Evolutionary conservation across 2,888 invertebrate genomes (phyloP).

Genomic region (Microdon myrmicae): DNA sequence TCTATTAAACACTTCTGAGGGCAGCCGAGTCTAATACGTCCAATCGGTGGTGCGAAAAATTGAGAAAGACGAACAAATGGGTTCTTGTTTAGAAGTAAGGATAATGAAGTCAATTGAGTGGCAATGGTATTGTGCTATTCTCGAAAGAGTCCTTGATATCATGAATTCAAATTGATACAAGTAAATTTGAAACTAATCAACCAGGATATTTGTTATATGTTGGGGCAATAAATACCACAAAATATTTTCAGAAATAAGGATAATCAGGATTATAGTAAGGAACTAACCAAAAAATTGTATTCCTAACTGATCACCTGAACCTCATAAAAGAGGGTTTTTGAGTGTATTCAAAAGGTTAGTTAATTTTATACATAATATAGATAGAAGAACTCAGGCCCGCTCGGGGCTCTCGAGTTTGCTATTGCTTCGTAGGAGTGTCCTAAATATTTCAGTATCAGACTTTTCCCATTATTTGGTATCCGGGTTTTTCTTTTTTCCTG

Average conservation of each 20-base stretch:
- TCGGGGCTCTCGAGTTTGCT: no score
- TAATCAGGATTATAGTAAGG: constrained; percentile 20
- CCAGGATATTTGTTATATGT: background rate
- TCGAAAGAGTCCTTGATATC: constrained; percentile 6
- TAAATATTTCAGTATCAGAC: no score
- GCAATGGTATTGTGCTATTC: constrained; percentile 12
- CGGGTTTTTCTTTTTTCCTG: no score
- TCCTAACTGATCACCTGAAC: background rate
- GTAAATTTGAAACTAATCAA: constrained; percentile 21
- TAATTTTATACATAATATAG: no score
- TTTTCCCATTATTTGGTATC: no score
- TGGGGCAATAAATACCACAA: constrained; percentile 8
- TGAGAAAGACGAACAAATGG: constrained; percentile 3
- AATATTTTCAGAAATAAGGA: constrained; percentile 35
- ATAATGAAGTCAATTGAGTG: constrained; percentile 49
- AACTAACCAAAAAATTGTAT: background rate
- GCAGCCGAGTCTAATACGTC: constrained; percentile 24
- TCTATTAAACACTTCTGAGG: constrained; percentile 43
- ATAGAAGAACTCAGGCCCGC: no score
- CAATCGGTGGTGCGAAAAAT: constrained; percentile 29
- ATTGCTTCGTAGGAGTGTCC: no score
- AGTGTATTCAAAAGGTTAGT: no score
- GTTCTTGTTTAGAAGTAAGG: constrained; percentile 25
- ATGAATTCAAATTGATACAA: constrained; percentile 24
- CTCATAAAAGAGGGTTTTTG: constrained; percentile 1